A percentile compares a stretch with the other conserved stretches of the same genome.
phyloP scores from a whole-genome alignment of 2,888 invertebrate genomes.

The Coelinius sp. region DNA sequence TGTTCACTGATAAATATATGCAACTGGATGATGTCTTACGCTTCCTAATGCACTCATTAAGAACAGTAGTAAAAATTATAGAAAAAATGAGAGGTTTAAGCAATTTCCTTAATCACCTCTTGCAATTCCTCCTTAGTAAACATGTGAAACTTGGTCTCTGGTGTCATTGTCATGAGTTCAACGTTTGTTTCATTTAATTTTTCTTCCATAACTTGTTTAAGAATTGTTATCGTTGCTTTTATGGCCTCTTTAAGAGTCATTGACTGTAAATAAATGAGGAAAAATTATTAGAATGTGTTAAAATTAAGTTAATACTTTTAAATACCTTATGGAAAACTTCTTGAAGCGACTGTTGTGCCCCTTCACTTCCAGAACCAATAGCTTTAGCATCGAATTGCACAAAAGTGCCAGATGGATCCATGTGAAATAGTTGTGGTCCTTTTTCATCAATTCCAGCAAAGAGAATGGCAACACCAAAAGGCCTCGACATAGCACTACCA shows the following conservation, averaged over 20 bases:
- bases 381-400: constrained; percentile 99
- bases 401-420: constrained; percentile 99
- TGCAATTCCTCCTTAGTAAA: constrained; percentile 91
- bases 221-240: constrained; percentile 89
- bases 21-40: not conserved
- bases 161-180: constrained; percentile 96
- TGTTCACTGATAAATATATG: constrained; percentile 14
- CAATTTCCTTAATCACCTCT: constrained; percentile 85
- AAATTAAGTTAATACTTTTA: not conserved
- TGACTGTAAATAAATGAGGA: constrained; percentile 74
- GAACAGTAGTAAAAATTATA: not conserved
- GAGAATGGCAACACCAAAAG: constrained; percentile 98
- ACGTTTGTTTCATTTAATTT: constrained; percentile 97
- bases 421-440: constrained; percentile 95
- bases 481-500: constrained; percentile 94
- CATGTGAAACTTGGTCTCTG: constrained; percentile 88
- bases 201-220: constrained; percentile 99
- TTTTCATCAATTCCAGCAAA: constrained; percentile 96
- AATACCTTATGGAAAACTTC: constrained; percentile 76
- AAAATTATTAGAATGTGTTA: not conserved
- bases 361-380: constrained; percentile 99
- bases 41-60: not conserved
- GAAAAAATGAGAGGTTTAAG: constrained; percentile 70
- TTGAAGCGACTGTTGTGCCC: constrained; percentile 94
- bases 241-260: constrained; percentile 96